Conservation (phyloP, 2,797 vertebrate genomes). For the Florisuga fusca region DNA sequence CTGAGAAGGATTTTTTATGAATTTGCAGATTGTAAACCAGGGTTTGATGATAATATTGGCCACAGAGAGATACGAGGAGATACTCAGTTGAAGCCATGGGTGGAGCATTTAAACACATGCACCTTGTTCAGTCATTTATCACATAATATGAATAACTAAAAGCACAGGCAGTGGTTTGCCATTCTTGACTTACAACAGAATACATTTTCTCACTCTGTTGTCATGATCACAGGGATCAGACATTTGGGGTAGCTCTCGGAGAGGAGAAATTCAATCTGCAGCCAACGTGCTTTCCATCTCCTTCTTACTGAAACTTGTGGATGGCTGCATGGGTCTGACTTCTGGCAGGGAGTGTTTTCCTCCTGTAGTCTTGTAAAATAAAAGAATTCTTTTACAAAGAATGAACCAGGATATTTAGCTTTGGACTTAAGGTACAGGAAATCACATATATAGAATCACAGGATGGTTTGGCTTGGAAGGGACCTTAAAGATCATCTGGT, state of each 20-base stretch:
- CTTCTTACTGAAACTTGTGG: not conserved
- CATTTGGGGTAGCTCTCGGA: not conserved
- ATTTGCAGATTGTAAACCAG: not conserved
- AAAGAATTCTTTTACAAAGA: not conserved
- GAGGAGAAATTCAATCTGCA: not conserved
- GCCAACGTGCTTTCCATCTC: fast-evolving
- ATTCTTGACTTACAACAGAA: not conserved
- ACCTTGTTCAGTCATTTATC: not conserved
- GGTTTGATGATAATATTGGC: not conserved
- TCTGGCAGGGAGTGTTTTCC: not conserved
- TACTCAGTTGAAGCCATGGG: not conserved
- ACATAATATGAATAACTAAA: not conserved
- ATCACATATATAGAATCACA: no score
- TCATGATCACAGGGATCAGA: not conserved
- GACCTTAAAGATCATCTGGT: no score
- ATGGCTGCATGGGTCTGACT: not conserved
- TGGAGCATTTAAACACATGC: not conserved
- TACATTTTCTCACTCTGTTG: not conserved
- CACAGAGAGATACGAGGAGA: not conserved
- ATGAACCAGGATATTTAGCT: not conserved
- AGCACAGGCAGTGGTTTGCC: not conserved
- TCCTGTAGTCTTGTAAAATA: not conserved
- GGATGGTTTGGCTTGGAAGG: no score
- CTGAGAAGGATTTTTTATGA: not conserved
- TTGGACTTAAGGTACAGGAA: not conserved